Percentiles rank a stretch among this genome's conserved stretches.
Conservation (phyloP, 2,113 vertebrate species). For the Apus apus region DNA sequence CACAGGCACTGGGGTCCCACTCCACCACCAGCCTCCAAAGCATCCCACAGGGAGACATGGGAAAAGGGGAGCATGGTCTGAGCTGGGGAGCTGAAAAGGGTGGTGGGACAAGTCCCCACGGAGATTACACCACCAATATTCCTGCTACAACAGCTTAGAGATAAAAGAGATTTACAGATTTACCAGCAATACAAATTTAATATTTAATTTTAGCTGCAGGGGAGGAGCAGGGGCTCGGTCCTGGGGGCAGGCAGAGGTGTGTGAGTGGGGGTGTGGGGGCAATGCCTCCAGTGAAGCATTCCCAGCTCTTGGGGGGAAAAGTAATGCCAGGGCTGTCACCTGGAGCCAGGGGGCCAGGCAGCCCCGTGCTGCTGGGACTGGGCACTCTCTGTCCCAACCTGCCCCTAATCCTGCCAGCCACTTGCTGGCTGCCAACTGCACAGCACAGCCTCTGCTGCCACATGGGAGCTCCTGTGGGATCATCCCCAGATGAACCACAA, state of each 20-base stretch:
- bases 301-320: neutral
- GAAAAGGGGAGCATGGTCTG: fast-evolving
- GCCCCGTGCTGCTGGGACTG: fast-evolving
- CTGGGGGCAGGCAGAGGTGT: neutral
- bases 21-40: neutral
- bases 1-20: fast-evolving
- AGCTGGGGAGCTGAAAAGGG: neutral
- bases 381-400: neutral
- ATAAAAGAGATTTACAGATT: constrained; percentile 62
- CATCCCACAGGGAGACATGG: fast-evolving
- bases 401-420: neutral
- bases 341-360: fast-evolving
- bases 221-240: neutral
- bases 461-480: neutral
- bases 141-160: constrained; percentile 48
- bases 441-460: neutral
- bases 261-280: fast-evolving
- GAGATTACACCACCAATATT: constrained; percentile 23
- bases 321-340: fast-evolving
- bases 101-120: fast-evolving
- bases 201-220: constrained; percentile 54
- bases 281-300: fast-evolving
- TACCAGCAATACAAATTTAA: constrained; percentile 51
- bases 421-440: fast-evolving
- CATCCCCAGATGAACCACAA: fast-evolving